phyloP scores from a whole-genome alignment of 2,113 vertebrate species.

The Meriones unguiculatus region DNA sequence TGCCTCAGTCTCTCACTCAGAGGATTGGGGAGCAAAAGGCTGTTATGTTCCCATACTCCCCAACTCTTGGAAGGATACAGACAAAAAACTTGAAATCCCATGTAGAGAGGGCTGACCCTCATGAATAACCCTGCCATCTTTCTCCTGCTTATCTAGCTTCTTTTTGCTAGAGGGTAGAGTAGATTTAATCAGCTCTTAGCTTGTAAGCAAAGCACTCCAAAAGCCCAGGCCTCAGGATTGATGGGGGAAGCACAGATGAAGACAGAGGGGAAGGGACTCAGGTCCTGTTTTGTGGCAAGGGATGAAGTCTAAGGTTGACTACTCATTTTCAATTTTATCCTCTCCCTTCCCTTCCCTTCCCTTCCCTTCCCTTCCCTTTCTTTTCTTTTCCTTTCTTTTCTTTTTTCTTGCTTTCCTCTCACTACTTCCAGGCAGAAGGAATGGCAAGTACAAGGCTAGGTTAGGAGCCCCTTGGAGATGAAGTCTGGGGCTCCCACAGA shows the following conservation, averaged over 20 bases:
- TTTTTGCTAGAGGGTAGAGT: neutral
- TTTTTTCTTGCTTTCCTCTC: neutral
- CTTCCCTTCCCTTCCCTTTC: no score
- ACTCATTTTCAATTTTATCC: neutral
- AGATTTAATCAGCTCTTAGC: neutral
- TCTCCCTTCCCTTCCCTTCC: no score
- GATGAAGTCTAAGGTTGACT: neutral
- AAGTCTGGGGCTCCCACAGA: neutral
- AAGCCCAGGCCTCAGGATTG: neutral
- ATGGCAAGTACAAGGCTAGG: neutral
- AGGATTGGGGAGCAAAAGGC: neutral
- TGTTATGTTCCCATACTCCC: neutral
- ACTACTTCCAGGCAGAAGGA: neutral
- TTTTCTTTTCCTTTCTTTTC: neutral
- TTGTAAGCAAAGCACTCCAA: neutral
- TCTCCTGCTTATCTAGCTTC: neutral
- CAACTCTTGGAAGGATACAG: neutral
- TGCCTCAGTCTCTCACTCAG: neutral
- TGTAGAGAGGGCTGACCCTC: neutral
- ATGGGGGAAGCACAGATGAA: neutral
- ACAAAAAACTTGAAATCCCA: neutral
- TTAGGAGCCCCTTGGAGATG: neutral
- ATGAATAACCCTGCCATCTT: neutral
- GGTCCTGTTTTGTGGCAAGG: neutral
- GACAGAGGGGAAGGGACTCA: neutral